phyloP scores from a whole-genome alignment of 2,113 vertebrate species.

The Triplophysa dalaica region DNA sequence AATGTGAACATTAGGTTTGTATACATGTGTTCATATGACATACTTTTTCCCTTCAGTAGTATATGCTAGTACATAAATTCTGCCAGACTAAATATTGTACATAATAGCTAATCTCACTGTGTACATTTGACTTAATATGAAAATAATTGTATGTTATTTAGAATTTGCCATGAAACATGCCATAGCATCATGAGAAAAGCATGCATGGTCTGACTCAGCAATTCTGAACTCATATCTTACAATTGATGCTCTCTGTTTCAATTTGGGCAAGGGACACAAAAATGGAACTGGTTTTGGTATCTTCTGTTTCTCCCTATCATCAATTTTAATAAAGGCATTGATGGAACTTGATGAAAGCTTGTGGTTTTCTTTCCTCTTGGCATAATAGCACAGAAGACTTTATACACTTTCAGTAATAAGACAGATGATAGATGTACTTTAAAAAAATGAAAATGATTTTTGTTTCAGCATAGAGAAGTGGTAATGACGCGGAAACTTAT shows the following conservation, averaged over 20 bases:
- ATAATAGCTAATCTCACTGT: neutral
- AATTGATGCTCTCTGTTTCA: neutral
- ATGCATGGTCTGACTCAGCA: slow-evolving; percentile 17
- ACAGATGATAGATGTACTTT: neutral
- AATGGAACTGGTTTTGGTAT: neutral
- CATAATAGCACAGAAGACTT: neutral
- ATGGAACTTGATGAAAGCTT: neutral
- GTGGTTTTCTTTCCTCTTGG: neutral
- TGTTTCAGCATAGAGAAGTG: neutral
- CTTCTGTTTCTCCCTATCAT: neutral
- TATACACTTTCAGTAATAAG: neutral
- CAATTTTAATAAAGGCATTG: slow-evolving; percentile 47
- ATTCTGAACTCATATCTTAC: neutral
- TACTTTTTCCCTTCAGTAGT: no score
- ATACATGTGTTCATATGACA: neutral
- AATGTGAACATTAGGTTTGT: neutral
- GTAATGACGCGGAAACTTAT: neutral
- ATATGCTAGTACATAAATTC: neutral
- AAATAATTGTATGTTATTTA: neutral
- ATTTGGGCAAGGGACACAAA: neutral
- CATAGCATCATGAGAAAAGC: neutral
- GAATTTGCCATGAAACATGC: neutral
- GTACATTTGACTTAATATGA: neutral
- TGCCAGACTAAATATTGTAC: slow-evolving; percentile 10
- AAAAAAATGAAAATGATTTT: neutral